Base-by-base conservation (phyloP, 2,797 vertebrate genomes). In the Chloroceryle amazona region DNA sequence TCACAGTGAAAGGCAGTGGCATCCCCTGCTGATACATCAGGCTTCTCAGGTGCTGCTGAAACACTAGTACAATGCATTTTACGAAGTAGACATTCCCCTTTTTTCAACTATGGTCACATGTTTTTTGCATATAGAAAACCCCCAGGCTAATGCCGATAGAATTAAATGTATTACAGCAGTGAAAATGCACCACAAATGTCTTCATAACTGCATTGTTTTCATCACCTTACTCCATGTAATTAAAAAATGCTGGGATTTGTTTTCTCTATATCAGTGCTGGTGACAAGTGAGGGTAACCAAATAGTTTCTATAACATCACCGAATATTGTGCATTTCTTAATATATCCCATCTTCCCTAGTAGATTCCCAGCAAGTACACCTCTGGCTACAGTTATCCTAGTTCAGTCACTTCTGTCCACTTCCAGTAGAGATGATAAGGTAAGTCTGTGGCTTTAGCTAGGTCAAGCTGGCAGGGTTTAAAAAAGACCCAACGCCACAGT, bases 391-490 rank as follows among this genome's bases (percentile, higher is more conserved):
- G 73, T 74, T 95, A 94, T 11, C 83, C 92, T 41, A 84, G 66
- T 96, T 97, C 89, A 95, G 90, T 96, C 92, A 82, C 91, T 94
- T 96, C 91, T 90, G 78, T 71, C 86, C 78, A 20, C 41, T 81
- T 83, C n/a, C 31, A 37, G n/a, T 41, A 2, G 8, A 70, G 44
- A 39, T 86, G 86, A 86, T 68, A 92, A 93, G 74, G 81, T 91
- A 66, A 86, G 31, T 18, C 67, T 51, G 73, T 81, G 66, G 52
- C 72, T 96, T 93, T 47, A 94, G 75, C 66, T 92, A 39, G 44
- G 55, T 75, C 90, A 87, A 39, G 52, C 73, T 91, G 79, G 19
- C 54, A 54, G 33, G 23, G 1, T 9, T 29, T 61, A 5, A 31
- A 31, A 54, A 26, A 20, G 22, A 13, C 5, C 3, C 25, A 23